Evolutionary conservation across 2,797 vertebrate species (phyloP).

Genomic region (Neomorphus geoffroyi): DNA sequence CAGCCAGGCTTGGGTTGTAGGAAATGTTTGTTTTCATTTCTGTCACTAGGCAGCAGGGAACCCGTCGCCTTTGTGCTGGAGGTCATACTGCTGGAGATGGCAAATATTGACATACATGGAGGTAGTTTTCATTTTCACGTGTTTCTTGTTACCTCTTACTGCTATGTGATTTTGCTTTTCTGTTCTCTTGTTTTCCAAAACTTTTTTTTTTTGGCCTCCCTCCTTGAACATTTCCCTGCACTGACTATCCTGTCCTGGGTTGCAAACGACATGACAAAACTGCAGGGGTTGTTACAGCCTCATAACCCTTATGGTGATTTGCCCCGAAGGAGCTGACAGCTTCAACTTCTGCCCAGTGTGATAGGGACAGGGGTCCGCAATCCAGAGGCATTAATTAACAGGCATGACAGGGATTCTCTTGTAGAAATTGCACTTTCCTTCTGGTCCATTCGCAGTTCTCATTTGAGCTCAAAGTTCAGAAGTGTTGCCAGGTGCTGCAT

Average conservation of each 20-base stretch:
- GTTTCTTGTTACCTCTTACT: slow-evolving; percentile 62
- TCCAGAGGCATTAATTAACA: background rate
- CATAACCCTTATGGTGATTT: background rate
- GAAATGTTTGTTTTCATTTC: slow-evolving; percentile 69
- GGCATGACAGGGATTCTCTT: background rate
- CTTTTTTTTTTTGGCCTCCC: background rate
- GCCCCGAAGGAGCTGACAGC: background rate
- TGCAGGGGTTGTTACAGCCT: background rate
- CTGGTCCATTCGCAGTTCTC: background rate
- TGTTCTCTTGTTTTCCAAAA: background rate
- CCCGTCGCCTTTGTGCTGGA: slow-evolving; percentile 54
- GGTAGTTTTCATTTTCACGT: slow-evolving; percentile 56
- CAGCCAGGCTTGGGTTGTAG: slow-evolving; percentile 24
- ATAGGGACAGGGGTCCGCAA: background rate
- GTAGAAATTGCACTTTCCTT: background rate
- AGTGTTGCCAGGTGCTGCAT: background rate
- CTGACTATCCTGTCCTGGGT: background rate
- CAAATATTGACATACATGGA: slow-evolving; percentile 70
- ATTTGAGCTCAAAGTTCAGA: background rate
- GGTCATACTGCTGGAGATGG: slow-evolving; percentile 47
- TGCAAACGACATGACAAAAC: background rate
- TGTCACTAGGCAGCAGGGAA: slow-evolving; percentile 67
- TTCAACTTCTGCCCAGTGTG: background rate
- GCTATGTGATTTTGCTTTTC: slow-evolving; percentile 20
- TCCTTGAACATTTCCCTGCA: background rate